phyloP scores from a whole-genome alignment of 2,797 vertebrate genomes.

The Eulemur mongoz region DNA sequence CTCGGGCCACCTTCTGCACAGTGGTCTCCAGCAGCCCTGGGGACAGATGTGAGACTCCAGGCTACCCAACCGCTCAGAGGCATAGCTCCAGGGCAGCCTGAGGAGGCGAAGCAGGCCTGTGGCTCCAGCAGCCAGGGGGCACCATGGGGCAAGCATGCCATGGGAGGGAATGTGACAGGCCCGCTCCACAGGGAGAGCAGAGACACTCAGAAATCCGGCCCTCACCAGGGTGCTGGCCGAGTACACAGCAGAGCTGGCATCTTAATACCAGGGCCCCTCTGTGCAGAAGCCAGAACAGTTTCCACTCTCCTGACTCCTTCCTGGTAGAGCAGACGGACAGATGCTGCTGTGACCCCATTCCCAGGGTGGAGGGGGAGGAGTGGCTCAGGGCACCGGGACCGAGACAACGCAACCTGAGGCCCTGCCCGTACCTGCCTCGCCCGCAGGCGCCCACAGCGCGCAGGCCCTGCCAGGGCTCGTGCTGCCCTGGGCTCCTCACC shows the following conservation, averaged over 20 bases:
- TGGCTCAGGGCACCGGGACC: background rate
- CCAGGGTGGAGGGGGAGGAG: background rate
- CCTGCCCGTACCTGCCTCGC: fast-evolving
- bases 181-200: background rate
- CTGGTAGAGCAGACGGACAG: background rate
- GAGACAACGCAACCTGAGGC: background rate
- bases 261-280: background rate
- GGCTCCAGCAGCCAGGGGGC: too few species aligned
- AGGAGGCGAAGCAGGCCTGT: background rate
- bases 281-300: background rate
- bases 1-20: slow-evolving; percentile 92
- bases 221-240: background rate
- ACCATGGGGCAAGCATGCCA: fast-evolving
- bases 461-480: fast-evolving
- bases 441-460: fast-evolving
- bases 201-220: background rate
- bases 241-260: background rate
- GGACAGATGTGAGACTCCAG: background rate
- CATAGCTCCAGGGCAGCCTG: background rate
- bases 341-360: fast-evolving
- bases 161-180: background rate
- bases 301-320: fast-evolving
- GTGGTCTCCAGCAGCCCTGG: slow-evolving; percentile 94
- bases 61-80: background rate
- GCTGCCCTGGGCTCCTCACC: slow-evolving; percentile 72